Evolutionary conservation across 2,888 invertebrate species (phyloP), one percentile per base, ranked within the genome.

Genomic region (Cryptocheilus praepositus): DNA sequence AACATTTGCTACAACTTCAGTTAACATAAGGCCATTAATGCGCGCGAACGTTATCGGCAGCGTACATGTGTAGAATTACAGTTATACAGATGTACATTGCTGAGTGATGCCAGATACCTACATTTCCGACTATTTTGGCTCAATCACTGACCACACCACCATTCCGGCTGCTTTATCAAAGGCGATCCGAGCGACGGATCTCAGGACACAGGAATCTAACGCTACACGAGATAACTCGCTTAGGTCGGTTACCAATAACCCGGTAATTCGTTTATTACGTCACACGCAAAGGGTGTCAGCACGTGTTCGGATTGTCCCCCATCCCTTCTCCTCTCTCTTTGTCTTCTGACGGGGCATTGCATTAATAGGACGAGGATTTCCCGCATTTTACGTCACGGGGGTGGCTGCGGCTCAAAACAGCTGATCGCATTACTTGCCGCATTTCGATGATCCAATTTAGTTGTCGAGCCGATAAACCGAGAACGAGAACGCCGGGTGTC

Each of bases 361-460:
- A 7, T 36, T 28, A 36, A 8, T 51, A n/a, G 54, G 44, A 21
- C 53, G 51, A 51, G 57, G 36, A 49, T 36, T 56, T 60, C 57
- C 43, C 0, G 18, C 53, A 15, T 18, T 46, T 45, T 53, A 61
- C 65, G 71, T 69, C 54, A 61, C 59, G 28, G 43, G 28, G 52
- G 58, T 18, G 25, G 13, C 5, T 44, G 3, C 3, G 61, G 65
- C 45, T 15, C 44, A 15, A 44, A 56, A 11, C 55, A 36, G 56
- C 62, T 72, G 65, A 74, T 73, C 70, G 60, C 66, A 62, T 74
- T 70, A 68, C 61, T 16, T 49, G 18, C 64, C 49, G 64, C 58
- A 62, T 68, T 64, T 64, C 60, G 64, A 66, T 73, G 65, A 73
- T 70, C 58, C 61, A 70, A 74, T 74, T 73, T 59, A 19, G 21